Evolutionary conservation across 2,797 vertebrate genomes (phyloP), one percentile per base, ranked within the genome.

Genomic region (Phaenicophaeus curvirostris): DNA sequence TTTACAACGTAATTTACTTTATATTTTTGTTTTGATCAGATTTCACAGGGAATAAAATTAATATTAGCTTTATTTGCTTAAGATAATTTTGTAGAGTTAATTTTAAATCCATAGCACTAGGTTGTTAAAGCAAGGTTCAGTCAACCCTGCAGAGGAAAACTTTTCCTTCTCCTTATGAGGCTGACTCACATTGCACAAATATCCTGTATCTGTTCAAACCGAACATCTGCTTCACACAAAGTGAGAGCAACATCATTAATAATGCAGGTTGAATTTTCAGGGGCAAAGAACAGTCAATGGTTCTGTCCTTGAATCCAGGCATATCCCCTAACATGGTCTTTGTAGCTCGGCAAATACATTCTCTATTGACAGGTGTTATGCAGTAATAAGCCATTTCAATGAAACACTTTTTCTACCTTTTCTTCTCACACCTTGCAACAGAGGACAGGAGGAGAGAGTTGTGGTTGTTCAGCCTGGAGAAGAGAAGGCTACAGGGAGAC

Each of bases 191-290:
- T 11, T 46, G 59, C 48, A 84, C 50, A 90, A 84, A 59, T 35
- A 65, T 13, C 4, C 28, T 4, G 30, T 33, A 27, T 8, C 54
- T 3, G 8, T 73, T 90, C 73, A 62, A 67, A 66, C 1, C 17
- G 59, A 93, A 55, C 61, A 91, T 69, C 87, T 94, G 80, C 82
- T 85, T 62, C 73, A 73, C 80, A 83, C 48, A 50, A 68, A 89
- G 73, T 20, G 30, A 71, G 27, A 72, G 35, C 16, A 13, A 11
- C 8, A 28, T 21, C 31, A 74, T 92, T 44, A 94, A 88, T 65
- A 93, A 94, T 27, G 39, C 74, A 95, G 65, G 48, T 0, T n/a
- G 61, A 35, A 31, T 58, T 82, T 67, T 44, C 74, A 69, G 68
- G 51, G 67, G 57, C 61, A 66, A 54, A 76, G 39, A 82, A 79